A percentile compares a stretch with the other conserved stretches of the same genome.
These are phyloP conservation scores for Mactra quadrangularis DNA, from an alignment of 1,140 invertebrate species.

Conservation along the genomic window DNA sequence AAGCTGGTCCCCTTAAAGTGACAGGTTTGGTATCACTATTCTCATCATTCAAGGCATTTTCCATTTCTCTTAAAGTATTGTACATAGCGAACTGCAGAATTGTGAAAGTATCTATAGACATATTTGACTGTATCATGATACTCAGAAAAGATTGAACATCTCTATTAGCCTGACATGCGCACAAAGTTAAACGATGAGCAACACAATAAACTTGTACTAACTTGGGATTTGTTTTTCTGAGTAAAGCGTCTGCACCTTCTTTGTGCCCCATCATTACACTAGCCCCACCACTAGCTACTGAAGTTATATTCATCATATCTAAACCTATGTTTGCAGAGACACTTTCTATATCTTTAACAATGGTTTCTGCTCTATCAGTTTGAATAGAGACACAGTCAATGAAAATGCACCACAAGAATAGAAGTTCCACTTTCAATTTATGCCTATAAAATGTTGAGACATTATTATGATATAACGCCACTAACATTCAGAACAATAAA, in stretches of 20 bases:
- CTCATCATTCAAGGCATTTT: slow-evolving; percentile 7
- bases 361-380: no score
- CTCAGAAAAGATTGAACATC: slow-evolving; percentile 9
- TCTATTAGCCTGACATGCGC: slow-evolving; percentile 21
- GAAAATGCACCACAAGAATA: no score
- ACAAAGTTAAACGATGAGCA: slow-evolving; percentile 11
- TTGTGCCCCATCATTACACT: slow-evolving; percentile 19
- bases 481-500: no score
- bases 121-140: slow-evolving; percentile 24
- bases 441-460: no score
- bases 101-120: slow-evolving; percentile 35
- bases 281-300: slow-evolving; percentile 16
- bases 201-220: slow-evolving; percentile 34
- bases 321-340: no score
- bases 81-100: slow-evolving; percentile 26
- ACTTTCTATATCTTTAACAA: no score
- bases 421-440: no score
- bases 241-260: slow-evolving; percentile 19
- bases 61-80: slow-evolving; percentile 18
- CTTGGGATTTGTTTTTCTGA: neutral
- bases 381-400: no score
- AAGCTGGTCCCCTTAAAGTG: no score
- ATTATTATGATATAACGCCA: no score
- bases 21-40: no score
- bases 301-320: no score